phyloP scores from a whole-genome alignment of 2,888 invertebrate species.

The Catocala sponsa region DNA sequence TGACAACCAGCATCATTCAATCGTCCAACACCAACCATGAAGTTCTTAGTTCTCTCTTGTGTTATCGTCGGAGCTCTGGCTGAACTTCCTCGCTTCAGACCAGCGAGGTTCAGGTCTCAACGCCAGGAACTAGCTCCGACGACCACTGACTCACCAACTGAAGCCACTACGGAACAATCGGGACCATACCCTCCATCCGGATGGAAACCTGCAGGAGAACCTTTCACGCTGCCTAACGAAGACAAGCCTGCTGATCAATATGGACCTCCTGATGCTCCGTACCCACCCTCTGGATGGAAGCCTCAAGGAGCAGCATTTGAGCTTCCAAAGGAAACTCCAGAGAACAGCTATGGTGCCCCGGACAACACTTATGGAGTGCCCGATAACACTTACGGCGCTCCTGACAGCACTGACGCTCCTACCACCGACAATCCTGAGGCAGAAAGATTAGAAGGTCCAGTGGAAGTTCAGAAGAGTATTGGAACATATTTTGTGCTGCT shows the following conservation, averaged over 20 bases:
- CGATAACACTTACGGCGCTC: constrained; percentile 68
- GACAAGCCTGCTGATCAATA: constrained; percentile 56
- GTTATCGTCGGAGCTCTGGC: constrained; percentile 65
- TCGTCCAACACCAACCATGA: constrained; percentile 65
- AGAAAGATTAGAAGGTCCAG: constrained; percentile 72
- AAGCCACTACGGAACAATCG: constrained; percentile 70
- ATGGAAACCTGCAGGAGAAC: constrained; percentile 77
- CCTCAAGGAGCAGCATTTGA: constrained; percentile 76
- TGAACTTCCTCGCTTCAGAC: constrained; percentile 81
- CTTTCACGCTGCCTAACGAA: constrained; percentile 69
- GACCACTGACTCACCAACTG: constrained; percentile 75
- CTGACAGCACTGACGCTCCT: constrained; percentile 66
- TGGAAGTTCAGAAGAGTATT: constrained; percentile 82
- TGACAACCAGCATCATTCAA: constrained; percentile 60
- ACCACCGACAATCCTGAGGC: constrained; percentile 75
- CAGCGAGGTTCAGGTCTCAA: constrained; percentile 81
- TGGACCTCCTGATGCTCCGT: constrained; percentile 61
- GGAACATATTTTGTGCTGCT: constrained; percentile 90
- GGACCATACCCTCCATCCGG: constrained; percentile 76
- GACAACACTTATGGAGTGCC: constrained; percentile 71
- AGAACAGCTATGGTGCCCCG: constrained; percentile 70
- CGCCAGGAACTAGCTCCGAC: constrained; percentile 80
- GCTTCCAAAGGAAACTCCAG: constrained; percentile 71
- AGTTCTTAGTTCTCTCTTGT: constrained; percentile 68
- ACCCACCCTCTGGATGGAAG: constrained; percentile 81